phyloP scores from a whole-genome alignment of 1,140 invertebrate species.

The Dolichoris vasculosae region DNA sequence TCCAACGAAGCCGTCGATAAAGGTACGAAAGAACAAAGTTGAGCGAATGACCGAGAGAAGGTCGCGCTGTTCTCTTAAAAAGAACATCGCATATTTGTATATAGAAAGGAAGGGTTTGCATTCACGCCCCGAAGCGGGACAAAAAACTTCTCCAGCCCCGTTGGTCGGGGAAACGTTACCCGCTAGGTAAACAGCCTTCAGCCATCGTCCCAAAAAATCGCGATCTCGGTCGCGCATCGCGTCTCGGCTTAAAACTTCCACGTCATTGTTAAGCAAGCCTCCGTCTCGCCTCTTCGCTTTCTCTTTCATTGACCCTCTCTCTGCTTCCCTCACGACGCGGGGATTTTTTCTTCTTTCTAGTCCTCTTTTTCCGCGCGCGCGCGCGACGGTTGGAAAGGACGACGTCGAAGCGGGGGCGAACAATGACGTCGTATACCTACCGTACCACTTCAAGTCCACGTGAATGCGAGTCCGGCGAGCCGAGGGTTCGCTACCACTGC shows the following conservation, averaged over 20 bases:
- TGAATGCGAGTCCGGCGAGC: constrained; percentile 16
- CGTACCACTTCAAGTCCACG: constrained; percentile 66
- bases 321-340: background rate
- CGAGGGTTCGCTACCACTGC: background rate
- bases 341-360: background rate
- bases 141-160: background rate
- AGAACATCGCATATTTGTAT: background rate
- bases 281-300: background rate
- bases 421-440: constrained; percentile 37
- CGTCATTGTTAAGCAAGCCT: constrained; percentile 14
- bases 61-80: background rate
- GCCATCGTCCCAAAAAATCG: constrained; percentile 30
- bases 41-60: too few relatives aligned
- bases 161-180: background rate
- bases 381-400: background rate
- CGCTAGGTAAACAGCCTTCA: constrained; percentile 21
- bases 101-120: constrained; percentile 21
- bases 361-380: background rate
- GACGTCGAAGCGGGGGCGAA: constrained; percentile 19
- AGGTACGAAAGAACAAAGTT: too few relatives aligned
- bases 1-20: background rate
- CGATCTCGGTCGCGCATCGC: constrained; percentile 30
- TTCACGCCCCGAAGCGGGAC: background rate
- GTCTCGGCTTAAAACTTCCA: background rate
- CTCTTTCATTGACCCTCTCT: background rate